Evolutionary conservation across 2,888 invertebrate species (phyloP).

Genomic region (Molorchus minor): DNA sequence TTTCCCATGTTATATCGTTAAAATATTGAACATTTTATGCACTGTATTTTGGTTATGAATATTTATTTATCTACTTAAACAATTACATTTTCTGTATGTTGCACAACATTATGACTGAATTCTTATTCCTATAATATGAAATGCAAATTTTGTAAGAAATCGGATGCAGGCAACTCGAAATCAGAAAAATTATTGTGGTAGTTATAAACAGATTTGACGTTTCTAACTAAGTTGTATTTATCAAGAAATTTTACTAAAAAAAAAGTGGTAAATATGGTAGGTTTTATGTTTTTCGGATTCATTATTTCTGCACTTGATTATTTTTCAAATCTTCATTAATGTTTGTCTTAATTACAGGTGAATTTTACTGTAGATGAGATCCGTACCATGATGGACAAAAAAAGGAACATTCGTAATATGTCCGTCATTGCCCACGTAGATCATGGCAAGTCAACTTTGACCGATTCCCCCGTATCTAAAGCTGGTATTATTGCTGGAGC

Average conservation of each 20-base stretch:
- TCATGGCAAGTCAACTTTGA: conserved; percentile 99
- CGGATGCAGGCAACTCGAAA: too few species aligned
- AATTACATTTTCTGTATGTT: conserved; percentile 47
- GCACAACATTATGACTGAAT: conserved; percentile 62
- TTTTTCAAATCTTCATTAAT: conserved; percentile 5
- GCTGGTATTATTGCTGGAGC: conserved; percentile 99
- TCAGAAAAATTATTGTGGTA: too few species aligned
- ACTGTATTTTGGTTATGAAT: conserved; percentile 24
- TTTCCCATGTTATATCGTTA: conserved; percentile 16
- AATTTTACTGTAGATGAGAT: conserved; percentile 99
- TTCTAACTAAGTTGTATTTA: not conserved
- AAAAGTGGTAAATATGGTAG: conserved; percentile 25
- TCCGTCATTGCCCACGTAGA: conserved; percentile 99
- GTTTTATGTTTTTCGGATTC: not conserved
- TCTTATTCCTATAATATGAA: too few species aligned
- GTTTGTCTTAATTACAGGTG: conserved; percentile 74
- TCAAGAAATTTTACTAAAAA: not conserved
- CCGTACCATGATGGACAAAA: conserved; percentile 99
- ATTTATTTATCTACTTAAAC: conserved; percentile 22
- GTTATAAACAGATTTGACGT: too few species aligned
- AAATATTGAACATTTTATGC: conserved; percentile 6
- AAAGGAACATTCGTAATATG: conserved; percentile 99
- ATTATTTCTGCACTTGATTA: too few species aligned
- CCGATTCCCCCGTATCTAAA: conserved; percentile 99
- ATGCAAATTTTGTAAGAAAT: too few species aligned